Base-by-base conservation (phyloP, 2,888 invertebrate genomes). In the Zaprionus bogoriensis region DNA sequence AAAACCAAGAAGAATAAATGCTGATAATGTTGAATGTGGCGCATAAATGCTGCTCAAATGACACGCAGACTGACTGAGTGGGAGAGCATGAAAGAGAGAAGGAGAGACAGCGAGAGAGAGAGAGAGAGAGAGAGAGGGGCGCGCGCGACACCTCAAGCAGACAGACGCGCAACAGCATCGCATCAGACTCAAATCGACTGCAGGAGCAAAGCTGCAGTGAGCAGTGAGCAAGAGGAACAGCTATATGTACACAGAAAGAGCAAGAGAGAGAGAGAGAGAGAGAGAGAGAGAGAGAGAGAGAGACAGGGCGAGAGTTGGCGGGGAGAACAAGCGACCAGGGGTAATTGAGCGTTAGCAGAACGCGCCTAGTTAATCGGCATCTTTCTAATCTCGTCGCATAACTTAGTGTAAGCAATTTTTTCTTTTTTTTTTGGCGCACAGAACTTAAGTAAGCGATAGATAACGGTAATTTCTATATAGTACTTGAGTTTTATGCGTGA, bases 1-100 rank as follows among this genome's bases (percentile, higher is more conserved):
- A 79, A 79, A 82, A 58, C 82, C 65, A 64, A 78, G 70, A 80
- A 66, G 67, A 82, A 85, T 79, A 85, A 79, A 85, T 75, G 79
- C 79, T 79, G 79, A 79, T 79, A 79, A 85, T 79, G 86, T 79
- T 82, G 83, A 79, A 82, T 79, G 79, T 85, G 83, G 46, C 83
- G 76, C 79, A 79, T 79, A 79, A 79, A 82, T 81, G 79, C 62
- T 61, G 64, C 75, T 74, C 78, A 64, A 77, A 81, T 68, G 74
- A 71, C 80, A 53, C 23, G 52, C 48, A 39, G 14, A 32, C 46
- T 62, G 44, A 25, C 12, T 5, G 19, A 39, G 1, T 32, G 6
- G 30, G 14, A 23, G 1, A 30, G 12, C 3, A 2, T n/a, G 25
- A 10, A 23, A 10, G 10, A 22, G 17, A 19, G 14, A 2, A 22